These are phyloP conservation scores for Unio delphinus DNA, from an alignment of 2,888 invertebrate genomes.

Conservation along the genomic window DNA sequence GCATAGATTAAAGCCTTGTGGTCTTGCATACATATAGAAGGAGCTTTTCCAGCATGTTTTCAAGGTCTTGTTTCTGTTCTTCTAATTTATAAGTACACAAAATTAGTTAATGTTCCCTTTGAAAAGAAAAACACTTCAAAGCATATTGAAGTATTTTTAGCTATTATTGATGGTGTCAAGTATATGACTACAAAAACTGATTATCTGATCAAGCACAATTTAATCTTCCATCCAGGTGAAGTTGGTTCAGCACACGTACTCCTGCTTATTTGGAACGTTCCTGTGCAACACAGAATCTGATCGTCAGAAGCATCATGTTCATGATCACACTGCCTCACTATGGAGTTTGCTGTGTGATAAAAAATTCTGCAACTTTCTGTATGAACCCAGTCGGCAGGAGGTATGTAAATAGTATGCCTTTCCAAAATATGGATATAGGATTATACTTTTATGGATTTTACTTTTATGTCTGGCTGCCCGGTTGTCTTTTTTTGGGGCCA, in stretches of 20 bases:
- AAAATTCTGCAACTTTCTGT: slow-evolving; percentile 90
- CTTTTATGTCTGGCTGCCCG: no score
- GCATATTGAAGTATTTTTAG: background rate
- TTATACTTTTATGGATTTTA: no score
- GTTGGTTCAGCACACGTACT: slow-evolving; percentile 94
- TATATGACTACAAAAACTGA: no score
- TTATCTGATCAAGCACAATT: background rate
- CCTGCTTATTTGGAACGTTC: slow-evolving; percentile 97
- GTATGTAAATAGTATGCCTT: slow-evolving; percentile 64
- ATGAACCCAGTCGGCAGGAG: slow-evolving; percentile 75
- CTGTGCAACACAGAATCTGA: slow-evolving; percentile 81
- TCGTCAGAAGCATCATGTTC: slow-evolving; percentile 50
- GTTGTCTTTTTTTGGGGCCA: no score
- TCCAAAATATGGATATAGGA: no score
- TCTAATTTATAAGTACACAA: no score
- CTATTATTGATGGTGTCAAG: background rate
- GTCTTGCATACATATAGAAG: no score
- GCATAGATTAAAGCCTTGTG: no score
- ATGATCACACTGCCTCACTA: slow-evolving; percentile 80
- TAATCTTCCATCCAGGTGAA: slow-evolving; percentile 81
- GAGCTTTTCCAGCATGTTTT: no score
- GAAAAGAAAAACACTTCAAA: no score
- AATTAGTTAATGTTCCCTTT: no score
- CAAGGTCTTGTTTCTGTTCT: no score
- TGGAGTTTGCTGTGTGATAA: slow-evolving; percentile 85